A percentile compares a stretch with the other conserved stretches of the same genome.
phyloP scores from a whole-genome alignment of 2,797 vertebrate species.

The Epinephelus malabaricus region DNA sequence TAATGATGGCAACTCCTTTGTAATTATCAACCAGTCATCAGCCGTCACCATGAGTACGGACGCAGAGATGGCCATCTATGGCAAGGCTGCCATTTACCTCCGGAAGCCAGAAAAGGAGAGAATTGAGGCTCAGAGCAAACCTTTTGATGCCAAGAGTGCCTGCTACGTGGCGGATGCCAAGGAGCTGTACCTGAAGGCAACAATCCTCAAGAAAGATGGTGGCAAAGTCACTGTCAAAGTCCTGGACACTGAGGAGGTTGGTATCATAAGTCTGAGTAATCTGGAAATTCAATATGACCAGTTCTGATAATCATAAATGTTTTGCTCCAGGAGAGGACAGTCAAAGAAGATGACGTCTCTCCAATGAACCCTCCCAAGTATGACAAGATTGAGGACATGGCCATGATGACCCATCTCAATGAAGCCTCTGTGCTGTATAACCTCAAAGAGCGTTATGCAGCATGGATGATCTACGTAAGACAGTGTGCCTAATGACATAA shows the following conservation, averaged over 20 bases:
- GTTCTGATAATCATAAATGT: constrained; percentile 20
- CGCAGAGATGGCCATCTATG: constrained; percentile 87
- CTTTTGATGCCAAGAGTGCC: too few species aligned
- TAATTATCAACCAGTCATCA: constrained; percentile 45
- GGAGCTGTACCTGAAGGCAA: constrained; percentile 89
- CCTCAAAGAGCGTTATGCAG: too few species aligned
- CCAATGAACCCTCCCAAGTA: constrained; percentile 85
- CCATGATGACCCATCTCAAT: too few species aligned
- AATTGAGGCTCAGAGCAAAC: too few species aligned
- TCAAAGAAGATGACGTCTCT: constrained; percentile 87
- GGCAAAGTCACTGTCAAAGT: constrained; percentile 88
- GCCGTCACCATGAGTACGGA: constrained; percentile 86
- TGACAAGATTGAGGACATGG: constrained; percentile 82
- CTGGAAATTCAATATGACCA: neutral
- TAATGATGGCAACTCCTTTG: too few species aligned
- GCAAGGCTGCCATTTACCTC: too few species aligned
- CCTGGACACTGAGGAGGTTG: constrained; percentile 69
- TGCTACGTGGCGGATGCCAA: too few species aligned
- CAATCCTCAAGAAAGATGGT: constrained; percentile 84
- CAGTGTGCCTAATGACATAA: too few species aligned
- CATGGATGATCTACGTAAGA: too few species aligned
- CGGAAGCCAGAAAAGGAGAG: too few species aligned
- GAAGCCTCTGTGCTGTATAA: too few species aligned
- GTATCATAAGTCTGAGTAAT: constrained; percentile 26
- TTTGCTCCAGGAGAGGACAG: constrained; percentile 81